These are phyloP conservation scores for Latrodectus geometricus DNA, from an alignment of 1,140 invertebrate species.

Conservation along the genomic window DNA sequence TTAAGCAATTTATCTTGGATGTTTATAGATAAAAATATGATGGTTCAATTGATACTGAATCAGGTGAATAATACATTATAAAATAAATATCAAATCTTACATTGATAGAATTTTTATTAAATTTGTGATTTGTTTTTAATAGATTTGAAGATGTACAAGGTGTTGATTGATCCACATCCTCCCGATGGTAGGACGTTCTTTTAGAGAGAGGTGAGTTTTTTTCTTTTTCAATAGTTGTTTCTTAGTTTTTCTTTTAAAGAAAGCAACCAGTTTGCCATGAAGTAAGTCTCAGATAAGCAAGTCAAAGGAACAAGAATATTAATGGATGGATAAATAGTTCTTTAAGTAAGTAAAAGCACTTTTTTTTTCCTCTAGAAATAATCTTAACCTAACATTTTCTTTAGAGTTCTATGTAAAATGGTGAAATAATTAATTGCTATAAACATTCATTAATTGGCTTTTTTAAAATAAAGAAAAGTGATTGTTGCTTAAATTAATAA, in stretches of 20 bases:
- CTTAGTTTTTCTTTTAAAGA: background rate
- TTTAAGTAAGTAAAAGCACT: background rate
- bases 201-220: constrained; percentile 52
- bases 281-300: background rate
- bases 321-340: background rate
- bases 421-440: no score
- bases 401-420: no score
- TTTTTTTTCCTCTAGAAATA: background rate
- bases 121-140: background rate
- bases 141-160: constrained; percentile 24
- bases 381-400: no score
- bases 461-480: no score
- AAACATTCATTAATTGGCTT: no score
- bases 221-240: background rate
- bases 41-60: no score
- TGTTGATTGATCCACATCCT: constrained; percentile 32
- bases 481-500: no score
- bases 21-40: no score
- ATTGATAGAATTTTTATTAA: no score
- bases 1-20: no score
- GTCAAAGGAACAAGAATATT: background rate
- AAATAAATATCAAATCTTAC: background rate
- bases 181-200: constrained; percentile 33
- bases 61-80: no score
- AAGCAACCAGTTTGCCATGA: background rate